Evolutionary conservation across 2,797 vertebrate species (phyloP).

Genomic region (Mallotus villosus): DNA sequence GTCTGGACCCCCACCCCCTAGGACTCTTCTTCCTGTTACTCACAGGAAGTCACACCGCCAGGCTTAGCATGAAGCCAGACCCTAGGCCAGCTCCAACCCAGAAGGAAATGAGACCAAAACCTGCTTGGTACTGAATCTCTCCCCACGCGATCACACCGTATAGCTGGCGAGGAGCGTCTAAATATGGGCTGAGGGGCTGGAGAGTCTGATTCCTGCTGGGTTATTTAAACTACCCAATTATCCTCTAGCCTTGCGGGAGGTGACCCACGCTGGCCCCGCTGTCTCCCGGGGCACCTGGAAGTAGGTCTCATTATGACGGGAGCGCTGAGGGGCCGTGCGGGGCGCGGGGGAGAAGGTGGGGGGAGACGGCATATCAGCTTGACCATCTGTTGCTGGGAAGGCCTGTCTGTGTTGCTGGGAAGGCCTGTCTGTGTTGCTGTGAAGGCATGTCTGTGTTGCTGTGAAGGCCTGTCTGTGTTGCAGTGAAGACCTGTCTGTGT

Average conservation of each 20-base stretch:
- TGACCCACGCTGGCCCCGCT: constrained; percentile 50
- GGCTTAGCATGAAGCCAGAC: neutral
- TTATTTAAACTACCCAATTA: constrained; percentile 77
- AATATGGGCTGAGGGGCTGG: constrained; percentile 58
- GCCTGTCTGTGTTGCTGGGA: too few relatives aligned
- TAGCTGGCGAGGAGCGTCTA: constrained; percentile 49
- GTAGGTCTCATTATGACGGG: constrained; percentile 68
- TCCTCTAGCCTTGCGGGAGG: constrained; percentile 56
- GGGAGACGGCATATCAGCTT: constrained; percentile 21
- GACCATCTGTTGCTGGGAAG: constrained; percentile 12
- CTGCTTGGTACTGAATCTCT: constrained; percentile 31
- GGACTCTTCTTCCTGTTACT: constrained; percentile 31
- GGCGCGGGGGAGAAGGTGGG: constrained; percentile 29
- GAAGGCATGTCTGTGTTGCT: too few relatives aligned
- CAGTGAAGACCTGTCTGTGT: too few relatives aligned
- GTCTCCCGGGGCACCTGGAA: constrained; percentile 61
- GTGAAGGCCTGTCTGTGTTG: too few relatives aligned
- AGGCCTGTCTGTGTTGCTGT: neutral
- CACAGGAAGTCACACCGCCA: constrained; percentile 13
- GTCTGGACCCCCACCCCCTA: constrained; percentile 23
- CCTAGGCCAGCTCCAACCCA: constrained; percentile 33
- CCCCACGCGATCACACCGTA: constrained; percentile 56
- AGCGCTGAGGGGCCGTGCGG: neutral
- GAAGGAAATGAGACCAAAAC: constrained; percentile 38
- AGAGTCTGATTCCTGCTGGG: constrained; percentile 56